Evolutionary conservation across 1,140 invertebrate genomes (phyloP).

Genomic region (Procambarus virginalis): DNA sequence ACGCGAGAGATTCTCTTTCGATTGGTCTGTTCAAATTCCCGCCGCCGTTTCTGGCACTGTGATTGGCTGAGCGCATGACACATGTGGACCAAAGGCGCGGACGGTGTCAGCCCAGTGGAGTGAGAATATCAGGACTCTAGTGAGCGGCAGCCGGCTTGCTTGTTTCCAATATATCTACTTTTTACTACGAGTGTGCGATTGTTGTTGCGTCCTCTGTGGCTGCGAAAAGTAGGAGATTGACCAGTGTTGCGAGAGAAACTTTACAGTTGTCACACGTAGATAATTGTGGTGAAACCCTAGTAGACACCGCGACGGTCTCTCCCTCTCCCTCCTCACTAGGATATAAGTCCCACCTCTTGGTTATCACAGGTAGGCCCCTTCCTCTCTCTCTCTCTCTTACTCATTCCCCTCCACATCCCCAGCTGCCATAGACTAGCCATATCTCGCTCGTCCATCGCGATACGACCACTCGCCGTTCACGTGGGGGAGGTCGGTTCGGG

Average conservation of each 20-base stretch:
- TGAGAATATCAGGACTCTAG: slow-evolving; percentile 9
- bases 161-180: slow-evolving; percentile 1
- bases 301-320: neutral
- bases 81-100: slow-evolving; percentile 19
- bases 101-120: slow-evolving; percentile 17
- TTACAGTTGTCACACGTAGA: neutral
- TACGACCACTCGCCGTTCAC: too few relatives aligned
- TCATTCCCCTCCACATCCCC: neutral
- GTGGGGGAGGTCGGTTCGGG: too few relatives aligned
- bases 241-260: neutral
- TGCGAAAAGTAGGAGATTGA: neutral
- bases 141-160: neutral
- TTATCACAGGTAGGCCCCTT: neutral
- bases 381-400: neutral
- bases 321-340: neutral
- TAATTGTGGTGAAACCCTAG: neutral
- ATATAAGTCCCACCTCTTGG: neutral
- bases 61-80: slow-evolving; percentile 20
- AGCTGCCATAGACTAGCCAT: neutral
- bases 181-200: neutral
- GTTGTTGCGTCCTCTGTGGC: neutral
- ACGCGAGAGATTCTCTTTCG: neutral
- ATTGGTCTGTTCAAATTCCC: slow-evolving; percentile 9
- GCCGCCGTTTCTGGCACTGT: slow-evolving; percentile 21
- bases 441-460: neutral